phyloP scores from a whole-genome alignment of 1,140 invertebrate species.

The Drosophila kikkawai region DNA sequence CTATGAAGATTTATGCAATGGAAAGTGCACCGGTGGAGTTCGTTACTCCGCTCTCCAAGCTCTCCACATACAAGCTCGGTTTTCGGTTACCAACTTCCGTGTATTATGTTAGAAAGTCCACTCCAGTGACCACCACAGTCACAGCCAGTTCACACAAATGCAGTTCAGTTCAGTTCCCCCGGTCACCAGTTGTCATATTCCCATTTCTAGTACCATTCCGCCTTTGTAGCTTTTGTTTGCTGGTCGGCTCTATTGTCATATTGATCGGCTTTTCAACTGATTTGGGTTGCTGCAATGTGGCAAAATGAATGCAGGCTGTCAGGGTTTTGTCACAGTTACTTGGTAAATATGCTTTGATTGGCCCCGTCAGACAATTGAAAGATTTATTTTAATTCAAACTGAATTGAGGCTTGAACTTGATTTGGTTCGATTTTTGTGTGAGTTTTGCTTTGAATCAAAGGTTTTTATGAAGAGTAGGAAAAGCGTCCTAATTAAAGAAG shows the following conservation, averaged over 20 bases:
- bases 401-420: neutral
- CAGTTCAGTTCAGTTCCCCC: conserved; percentile 15
- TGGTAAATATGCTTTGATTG: conserved; percentile 19
- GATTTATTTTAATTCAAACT: conserved; percentile 13
- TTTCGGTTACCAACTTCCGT: conserved; percentile 80
- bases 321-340: conserved; percentile 11
- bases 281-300: conserved; percentile 48
- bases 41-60: conserved; percentile 27
- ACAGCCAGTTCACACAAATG: conserved; percentile 2
- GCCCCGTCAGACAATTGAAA: conserved; percentile 5
- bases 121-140: conserved; percentile 27
- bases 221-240: conserved; percentile 34
- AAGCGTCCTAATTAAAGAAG: neutral
- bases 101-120: conserved; percentile 79
- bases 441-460: neutral
- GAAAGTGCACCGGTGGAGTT: conserved; percentile 57
- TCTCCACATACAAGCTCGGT: conserved; percentile 26
- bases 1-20: conserved; percentile 57
- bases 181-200: conserved; percentile 13
- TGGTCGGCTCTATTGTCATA: conserved; percentile 42
- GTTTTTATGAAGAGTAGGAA: neutral
- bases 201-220: conserved; percentile 15
- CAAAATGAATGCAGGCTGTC: conserved; percentile 27
- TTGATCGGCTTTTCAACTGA: conserved; percentile 57
- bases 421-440: neutral